phyloP scores from a whole-genome alignment of 2,888 invertebrate species.

The Cephus runcator region DNA sequence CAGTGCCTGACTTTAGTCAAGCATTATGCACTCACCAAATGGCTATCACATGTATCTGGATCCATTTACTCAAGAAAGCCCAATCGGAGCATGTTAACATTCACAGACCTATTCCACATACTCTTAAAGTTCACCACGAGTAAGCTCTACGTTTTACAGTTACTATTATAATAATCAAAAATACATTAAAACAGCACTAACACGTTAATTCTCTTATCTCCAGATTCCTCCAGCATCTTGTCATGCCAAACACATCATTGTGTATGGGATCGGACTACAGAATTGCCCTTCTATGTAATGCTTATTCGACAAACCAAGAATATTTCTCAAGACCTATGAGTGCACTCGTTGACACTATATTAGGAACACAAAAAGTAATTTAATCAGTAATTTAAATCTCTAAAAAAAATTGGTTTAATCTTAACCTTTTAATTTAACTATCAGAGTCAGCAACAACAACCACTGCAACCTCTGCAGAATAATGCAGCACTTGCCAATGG shows the following conservation, averaged over 20 bases:
- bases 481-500: conserved; percentile 67
- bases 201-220: conserved; percentile 19
- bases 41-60: conserved; percentile 97
- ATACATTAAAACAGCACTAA: conserved; percentile 4
- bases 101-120: conserved; percentile 80
- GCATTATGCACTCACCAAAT: conserved; percentile 89
- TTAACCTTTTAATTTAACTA: conserved; percentile 19
- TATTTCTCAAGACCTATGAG: conserved; percentile 93
- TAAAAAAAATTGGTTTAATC: not conserved
- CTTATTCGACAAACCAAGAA: conserved; percentile 93
- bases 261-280: conserved; percentile 88
- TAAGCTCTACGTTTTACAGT: conserved; percentile 62
- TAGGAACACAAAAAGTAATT: conserved; percentile 73
- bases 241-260: conserved; percentile 78
- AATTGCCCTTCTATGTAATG: conserved; percentile 93
- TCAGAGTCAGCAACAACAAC: conserved; percentile 67
- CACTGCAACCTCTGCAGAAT: conserved; percentile 65
- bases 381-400: conserved; percentile 9
- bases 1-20: conserved; percentile 89
- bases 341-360: conserved; percentile 87
- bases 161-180: not conserved
- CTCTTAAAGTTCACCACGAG: conserved; percentile 86
- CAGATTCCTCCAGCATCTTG: conserved; percentile 87
- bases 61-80: conserved; percentile 93
- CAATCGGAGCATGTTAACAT: conserved; percentile 86